Conservation (phyloP, 2,113 vertebrate species). For the Apus apus region DNA sequence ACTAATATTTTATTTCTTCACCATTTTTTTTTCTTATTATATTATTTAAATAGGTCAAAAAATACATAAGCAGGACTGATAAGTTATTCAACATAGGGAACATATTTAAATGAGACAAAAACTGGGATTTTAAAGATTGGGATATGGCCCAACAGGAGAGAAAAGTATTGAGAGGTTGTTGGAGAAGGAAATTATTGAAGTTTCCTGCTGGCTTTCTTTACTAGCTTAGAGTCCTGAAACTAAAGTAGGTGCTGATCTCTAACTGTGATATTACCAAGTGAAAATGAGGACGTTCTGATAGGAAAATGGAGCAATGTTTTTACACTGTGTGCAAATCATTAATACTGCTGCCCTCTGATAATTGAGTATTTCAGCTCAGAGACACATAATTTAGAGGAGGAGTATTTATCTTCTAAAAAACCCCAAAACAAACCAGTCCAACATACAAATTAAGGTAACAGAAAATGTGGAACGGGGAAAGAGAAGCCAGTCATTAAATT, state of each 20-base stretch:
- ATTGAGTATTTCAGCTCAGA: background rate
- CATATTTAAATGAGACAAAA: background rate
- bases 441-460: background rate
- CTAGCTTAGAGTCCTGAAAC: background rate
- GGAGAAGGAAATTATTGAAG: background rate
- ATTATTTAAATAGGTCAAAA: background rate
- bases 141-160: background rate
- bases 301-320: background rate
- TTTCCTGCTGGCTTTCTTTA: background rate
- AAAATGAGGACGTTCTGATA: background rate
- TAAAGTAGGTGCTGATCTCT: conserved; percentile 8
- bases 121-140: background rate
- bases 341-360: background rate
- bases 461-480: background rate
- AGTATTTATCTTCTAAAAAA: background rate
- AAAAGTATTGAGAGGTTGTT: background rate
- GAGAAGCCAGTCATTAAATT: background rate
- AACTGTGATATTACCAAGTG: background rate
- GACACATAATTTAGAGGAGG: background rate
- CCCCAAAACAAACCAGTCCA: background rate
- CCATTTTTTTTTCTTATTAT: background rate
- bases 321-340: background rate
- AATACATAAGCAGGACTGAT: background rate
- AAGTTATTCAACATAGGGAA: background rate
- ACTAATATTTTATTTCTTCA: background rate